phyloP scores from a whole-genome alignment of 2,113 vertebrate species.

The Crypturellus undulatus region DNA sequence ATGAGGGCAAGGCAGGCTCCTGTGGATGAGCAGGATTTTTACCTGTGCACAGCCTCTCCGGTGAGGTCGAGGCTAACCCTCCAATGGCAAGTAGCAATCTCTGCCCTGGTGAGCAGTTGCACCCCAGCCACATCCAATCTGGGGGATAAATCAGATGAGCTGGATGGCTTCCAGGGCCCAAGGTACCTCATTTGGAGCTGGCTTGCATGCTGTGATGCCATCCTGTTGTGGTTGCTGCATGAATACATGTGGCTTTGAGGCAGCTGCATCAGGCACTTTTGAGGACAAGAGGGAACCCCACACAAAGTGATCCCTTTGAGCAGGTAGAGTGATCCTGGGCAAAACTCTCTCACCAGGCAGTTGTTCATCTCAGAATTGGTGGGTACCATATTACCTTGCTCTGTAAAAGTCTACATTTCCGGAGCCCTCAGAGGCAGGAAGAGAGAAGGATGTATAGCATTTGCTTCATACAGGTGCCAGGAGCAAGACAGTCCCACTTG shows the following conservation, averaged over 20 bases:
- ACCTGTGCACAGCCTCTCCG: rapidly evolving
- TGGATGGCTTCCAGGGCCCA: background rate
- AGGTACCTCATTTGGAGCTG: background rate
- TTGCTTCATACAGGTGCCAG: background rate
- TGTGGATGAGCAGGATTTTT: background rate
- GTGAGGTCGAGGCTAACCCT: background rate
- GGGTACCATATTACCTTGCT: background rate
- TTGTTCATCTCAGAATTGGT: background rate
- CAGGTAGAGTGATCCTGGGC: background rate
- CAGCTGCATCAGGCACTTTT: background rate
- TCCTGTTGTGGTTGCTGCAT: background rate
- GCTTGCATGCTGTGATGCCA: background rate
- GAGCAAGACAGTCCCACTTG: background rate
- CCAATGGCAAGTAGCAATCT: rapidly evolving
- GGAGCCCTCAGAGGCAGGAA: background rate
- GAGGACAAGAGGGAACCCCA: background rate
- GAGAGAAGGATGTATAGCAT: background rate
- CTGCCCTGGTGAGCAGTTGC: background rate
- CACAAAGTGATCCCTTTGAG: background rate
- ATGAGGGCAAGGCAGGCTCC: background rate
- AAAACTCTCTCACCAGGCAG: background rate
- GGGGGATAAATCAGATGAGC: background rate
- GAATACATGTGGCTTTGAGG: background rate
- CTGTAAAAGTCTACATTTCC: background rate
- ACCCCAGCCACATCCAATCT: background rate